Evolutionary conservation across 2,113 vertebrate genomes (phyloP), one percentile per base, ranked within the genome.

Genomic region (Panurus biarmicus): DNA sequence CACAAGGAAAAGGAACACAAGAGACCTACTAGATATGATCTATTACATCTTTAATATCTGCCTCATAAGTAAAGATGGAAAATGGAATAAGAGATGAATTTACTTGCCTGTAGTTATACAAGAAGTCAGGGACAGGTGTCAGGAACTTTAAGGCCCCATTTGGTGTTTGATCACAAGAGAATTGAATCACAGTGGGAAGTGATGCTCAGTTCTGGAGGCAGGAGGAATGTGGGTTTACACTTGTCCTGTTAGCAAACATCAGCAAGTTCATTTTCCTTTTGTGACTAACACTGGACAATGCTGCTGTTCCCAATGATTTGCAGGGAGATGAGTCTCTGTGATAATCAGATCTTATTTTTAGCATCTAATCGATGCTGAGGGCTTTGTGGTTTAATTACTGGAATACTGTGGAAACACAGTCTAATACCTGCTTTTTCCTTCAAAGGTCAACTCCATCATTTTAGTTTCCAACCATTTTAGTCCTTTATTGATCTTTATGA

Each of bases 331-430:
- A 96, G 73, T 84, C 74, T 95, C 65, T 75, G 81, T 66, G 93
- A 95, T 91, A 96, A 96, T 97, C 91, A 96, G 92, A 94, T 95
- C 96, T 97, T 96, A 96, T 96, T 97, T 96, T 88, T 89, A 90
- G 90, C 75, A 78, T 88, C 87, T 96, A 94, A 96, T 96, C 5
- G 44, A 97, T 97, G 85, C 95, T 96, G 79, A 79, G 95, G 92
- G 89, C 40, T 96, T 96, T 97, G 95, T 93, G 93, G 88, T 95
- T 97, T 97, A 97, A 98, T 97, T 97, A 97, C n/a, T 90, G 75
- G 90, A 89, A 81, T 94, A 87, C 89, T 77, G 95, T 94, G 94
- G 91, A 92, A 94, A 85, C 54, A 87, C 60, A 50, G 66, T 80
- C 96, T 42, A 74, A 53, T 97, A 93, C 95, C 80, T 95, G 31